Base-by-base conservation (phyloP, 2,888 invertebrate species). In the Xestia xanthographa region DNA sequence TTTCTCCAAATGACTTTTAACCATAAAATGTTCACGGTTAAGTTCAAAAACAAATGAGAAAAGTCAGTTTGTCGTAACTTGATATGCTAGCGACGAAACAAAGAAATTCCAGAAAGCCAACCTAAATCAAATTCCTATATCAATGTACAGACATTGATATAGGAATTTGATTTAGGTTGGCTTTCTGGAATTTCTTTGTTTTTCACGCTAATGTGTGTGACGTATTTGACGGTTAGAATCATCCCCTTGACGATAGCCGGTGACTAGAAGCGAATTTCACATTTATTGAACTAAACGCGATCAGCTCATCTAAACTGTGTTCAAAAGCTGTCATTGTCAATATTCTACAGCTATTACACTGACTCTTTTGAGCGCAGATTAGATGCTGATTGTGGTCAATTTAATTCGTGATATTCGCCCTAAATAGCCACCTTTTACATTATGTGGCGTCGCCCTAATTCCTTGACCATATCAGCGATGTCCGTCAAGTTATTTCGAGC, bases 401-500 rank as follows among this genome's bases (percentile, higher is more conserved):
- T 26, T 14, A 26, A 56, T 14, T 56, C 14, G 2, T 14, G 56
- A 53, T 5, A n/a, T n/a, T n/a, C n/a, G 26, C 26, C 14, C 26
- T 56, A 58, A 29, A 29, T 58, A 29, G 58, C 17, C 20, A 58
- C 26, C 9, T 26, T 20, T 12, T n/a, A n/a, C 0, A 20, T 12
- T 22, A 5, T 0, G 5, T 41, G n/a, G 17, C 9, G 9, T 29
- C 0, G 20, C 11, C 5, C 60, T 48, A 78, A 63, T 0, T 20
- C 11, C 17, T 4, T 22, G 6, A 83, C 0, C 1, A 67, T 26
- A 0, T 41, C 53, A 1, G 34, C 4, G 2, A 83, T 5, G 26
- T 67, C 17, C 20, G 0, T 41, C 20, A 8, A 0, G 1, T 12
- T 14, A 2, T 5, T 0, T 6, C 62, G 62, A 5, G 5, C 0